Evolutionary conservation across 2,113 vertebrate species (phyloP).

Genomic region (Tiliqua scincoides): DNA sequence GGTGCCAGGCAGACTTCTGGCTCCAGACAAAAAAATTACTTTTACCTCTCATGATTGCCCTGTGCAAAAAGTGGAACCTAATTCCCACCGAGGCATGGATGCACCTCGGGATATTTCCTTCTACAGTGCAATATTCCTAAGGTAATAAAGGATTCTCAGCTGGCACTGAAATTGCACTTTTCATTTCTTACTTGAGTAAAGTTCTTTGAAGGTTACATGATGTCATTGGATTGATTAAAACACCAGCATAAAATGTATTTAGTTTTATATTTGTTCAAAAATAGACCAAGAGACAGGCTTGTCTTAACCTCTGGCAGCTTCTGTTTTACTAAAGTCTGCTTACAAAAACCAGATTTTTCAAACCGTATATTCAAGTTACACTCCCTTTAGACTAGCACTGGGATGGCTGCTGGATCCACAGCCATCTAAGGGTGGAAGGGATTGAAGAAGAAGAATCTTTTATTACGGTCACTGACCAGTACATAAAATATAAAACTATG

Average conservation of each 20-base stretch:
- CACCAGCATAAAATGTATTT: background rate
- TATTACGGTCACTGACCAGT: too few relatives aligned
- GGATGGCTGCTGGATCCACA: background rate
- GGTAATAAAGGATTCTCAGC: conserved; percentile 1
- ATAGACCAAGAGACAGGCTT: background rate
- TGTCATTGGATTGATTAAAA: background rate
- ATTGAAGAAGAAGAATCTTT: too few relatives aligned
- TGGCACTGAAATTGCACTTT: conserved; percentile 16
- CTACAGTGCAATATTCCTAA: background rate
- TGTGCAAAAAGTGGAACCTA: conserved; percentile 10
- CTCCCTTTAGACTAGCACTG: background rate
- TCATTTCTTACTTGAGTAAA: background rate
- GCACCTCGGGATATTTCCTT: background rate
- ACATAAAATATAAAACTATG: too few relatives aligned
- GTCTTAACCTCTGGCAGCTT: background rate
- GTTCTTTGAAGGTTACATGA: background rate
- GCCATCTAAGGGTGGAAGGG: too few relatives aligned
- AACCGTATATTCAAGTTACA: background rate
- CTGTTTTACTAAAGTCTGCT: background rate
- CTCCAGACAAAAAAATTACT: conserved; percentile 5
- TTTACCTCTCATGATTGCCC: background rate
- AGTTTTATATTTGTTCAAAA: background rate
- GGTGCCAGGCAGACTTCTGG: background rate
- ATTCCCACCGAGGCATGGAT: background rate
- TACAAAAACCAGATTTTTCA: background rate